A percentile compares a stretch with the other conserved stretches of the same genome.
These are phyloP conservation scores for Trichosurus vulpecula DNA, from an alignment of 2,797 vertebrate genomes.

Conservation along the genomic window DNA sequence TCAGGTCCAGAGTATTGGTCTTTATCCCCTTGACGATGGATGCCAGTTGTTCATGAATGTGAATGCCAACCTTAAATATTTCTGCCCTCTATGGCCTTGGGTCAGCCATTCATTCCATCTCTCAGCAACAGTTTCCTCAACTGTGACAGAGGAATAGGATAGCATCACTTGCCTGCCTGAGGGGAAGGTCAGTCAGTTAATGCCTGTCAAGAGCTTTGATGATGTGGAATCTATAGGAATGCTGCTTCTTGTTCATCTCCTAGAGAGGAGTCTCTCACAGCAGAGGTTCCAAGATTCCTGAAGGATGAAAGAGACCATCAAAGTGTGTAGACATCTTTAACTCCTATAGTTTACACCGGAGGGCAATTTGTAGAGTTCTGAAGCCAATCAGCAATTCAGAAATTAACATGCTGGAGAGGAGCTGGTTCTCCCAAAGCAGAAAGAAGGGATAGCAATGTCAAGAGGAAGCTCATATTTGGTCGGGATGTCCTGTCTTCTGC, in stretches of 20 bases:
- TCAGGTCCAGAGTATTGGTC: background rate
- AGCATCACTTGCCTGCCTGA: background rate
- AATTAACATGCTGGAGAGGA: background rate
- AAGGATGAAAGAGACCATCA: background rate
- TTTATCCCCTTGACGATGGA: background rate
- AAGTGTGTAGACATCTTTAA: background rate
- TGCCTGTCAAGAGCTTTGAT: background rate
- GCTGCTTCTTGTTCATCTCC: background rate
- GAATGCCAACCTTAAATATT: background rate
- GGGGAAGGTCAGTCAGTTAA: background rate
- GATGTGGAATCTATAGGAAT: background rate
- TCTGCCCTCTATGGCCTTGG: background rate
- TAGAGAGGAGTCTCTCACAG: background rate
- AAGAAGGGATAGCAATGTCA: background rate
- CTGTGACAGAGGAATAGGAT: background rate
- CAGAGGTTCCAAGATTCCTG: background rate
- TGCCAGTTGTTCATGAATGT: background rate
- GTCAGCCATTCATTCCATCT: background rate
- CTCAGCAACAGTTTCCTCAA: background rate
- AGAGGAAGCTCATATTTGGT: background rate
- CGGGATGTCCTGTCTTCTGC: background rate
- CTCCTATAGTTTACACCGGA: background rate
- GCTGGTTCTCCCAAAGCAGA: background rate
- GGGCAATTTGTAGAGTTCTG: background rate
- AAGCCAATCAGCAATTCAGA: background rate